phyloP scores from a whole-genome alignment of 2,113 vertebrate species.

The Platycercus adscitus region DNA sequence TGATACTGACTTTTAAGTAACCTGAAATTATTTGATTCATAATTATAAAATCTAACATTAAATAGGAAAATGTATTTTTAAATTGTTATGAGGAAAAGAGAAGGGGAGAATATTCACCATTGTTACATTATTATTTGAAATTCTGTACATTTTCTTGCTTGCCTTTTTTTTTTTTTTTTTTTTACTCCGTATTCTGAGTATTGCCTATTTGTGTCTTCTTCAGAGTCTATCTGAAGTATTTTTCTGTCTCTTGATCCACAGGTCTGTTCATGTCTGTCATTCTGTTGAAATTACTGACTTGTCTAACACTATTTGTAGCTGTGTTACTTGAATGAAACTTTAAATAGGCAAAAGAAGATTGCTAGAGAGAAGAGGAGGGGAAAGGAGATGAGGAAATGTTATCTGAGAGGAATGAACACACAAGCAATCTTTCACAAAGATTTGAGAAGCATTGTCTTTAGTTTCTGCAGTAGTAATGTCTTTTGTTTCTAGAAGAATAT shows the following conservation, averaged over 20 bases:
- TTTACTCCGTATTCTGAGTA: neutral
- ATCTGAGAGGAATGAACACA: neutral
- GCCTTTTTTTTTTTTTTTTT: neutral
- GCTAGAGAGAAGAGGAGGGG: neutral
- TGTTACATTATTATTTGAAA: neutral
- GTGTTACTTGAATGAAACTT: neutral
- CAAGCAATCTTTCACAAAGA: neutral
- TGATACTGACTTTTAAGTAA: neutral
- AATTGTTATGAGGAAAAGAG: neutral
- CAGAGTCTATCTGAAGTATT: neutral
- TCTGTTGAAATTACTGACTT: neutral
- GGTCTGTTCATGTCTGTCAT: neutral
- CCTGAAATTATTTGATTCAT: neutral
- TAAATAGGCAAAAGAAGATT: neutral
- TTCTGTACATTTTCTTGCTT: neutral
- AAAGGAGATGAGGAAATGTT: neutral
- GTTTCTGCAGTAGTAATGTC: neutral
- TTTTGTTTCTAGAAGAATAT: neutral
- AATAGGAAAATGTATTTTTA: neutral
- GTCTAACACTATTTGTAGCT: neutral
- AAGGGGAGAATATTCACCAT: neutral
- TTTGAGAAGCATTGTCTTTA: conserved; percentile 5
- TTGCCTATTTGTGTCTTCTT: neutral
- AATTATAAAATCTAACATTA: neutral
- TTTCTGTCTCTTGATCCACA: neutral